Evolutionary conservation across 2,888 invertebrate species (phyloP).

Genomic region (Calephelis perditalis): DNA sequence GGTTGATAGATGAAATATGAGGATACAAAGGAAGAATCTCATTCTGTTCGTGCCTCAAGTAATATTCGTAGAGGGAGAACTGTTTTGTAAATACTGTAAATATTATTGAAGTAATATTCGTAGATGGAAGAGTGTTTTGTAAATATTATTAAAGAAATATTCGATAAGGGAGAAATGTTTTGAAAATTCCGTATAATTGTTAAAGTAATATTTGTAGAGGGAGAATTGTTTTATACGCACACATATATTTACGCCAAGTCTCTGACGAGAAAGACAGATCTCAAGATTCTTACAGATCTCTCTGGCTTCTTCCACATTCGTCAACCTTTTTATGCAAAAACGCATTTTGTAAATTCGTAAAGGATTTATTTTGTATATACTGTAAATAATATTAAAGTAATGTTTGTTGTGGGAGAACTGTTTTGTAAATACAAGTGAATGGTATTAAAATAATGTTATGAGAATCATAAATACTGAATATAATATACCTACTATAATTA

Average conservation of each 20-base stretch:
- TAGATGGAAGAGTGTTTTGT: slow-evolving; percentile 29
- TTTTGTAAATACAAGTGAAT: slow-evolving; percentile 19
- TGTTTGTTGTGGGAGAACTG: slow-evolving; percentile 35
- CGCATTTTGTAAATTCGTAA: too few species aligned
- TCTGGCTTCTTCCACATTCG: too few species aligned
- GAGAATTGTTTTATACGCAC: too few species aligned
- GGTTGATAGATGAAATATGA: slow-evolving; percentile 62
- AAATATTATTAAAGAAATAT: slow-evolving; percentile 36
- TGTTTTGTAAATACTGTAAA: slow-evolving; percentile 23
- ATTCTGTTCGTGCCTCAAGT: slow-evolving; percentile 53
- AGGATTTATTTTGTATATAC: too few species aligned
- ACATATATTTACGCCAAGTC: too few species aligned
- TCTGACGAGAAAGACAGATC: too few species aligned
- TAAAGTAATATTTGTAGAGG: slow-evolving; percentile 38
- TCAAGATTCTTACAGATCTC: too few species aligned
- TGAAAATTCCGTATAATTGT: neutral
- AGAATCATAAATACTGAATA: too few species aligned
- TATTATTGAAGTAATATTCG: slow-evolving; percentile 38
- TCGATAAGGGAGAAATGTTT: slow-evolving; percentile 34
- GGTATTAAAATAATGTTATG: too few species aligned
- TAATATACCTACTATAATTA: too few species aligned
- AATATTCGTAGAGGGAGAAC: slow-evolving; percentile 36
- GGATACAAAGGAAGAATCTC: slow-evolving; percentile 62
- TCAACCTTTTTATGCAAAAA: too few species aligned
- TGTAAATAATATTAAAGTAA: slow-evolving; percentile 35